These are phyloP conservation scores for Zaprionus tsacasi DNA, from an alignment of 1,140 invertebrate species.

Conservation along the genomic window DNA sequence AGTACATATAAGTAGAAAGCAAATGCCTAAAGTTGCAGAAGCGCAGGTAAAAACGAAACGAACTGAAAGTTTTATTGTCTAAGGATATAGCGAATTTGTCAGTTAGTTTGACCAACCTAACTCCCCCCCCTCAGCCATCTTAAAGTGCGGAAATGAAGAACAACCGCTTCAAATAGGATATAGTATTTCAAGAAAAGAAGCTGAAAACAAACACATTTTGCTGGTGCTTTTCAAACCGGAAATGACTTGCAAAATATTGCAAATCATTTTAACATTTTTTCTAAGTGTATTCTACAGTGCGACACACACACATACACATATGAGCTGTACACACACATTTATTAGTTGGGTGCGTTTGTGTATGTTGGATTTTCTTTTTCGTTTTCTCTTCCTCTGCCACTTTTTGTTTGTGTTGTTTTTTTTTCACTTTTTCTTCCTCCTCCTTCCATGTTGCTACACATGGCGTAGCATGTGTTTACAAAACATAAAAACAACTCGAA, in stretches of 20 bases:
- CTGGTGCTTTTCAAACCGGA: background rate
- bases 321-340: constrained; percentile 9
- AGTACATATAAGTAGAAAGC: background rate
- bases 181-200: no score
- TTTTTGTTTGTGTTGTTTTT: constrained; percentile 4
- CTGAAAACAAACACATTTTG: background rate
- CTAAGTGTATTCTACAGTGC: background rate
- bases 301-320: background rate
- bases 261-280: background rate
- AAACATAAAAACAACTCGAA: constrained; percentile 63
- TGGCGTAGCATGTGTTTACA: constrained; percentile 73
- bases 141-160: background rate
- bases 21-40: background rate
- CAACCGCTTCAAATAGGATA: background rate
- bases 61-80: background rate
- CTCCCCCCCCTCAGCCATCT: background rate
- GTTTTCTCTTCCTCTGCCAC: background rate
- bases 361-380: constrained; percentile 11
- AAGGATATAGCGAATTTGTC: background rate
- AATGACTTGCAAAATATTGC: constrained; percentile 1
- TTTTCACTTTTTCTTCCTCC: constrained; percentile 36
- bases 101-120: background rate
- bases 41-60: background rate
- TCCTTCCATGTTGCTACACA: constrained; percentile 39
- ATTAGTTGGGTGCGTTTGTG: constrained; percentile 8